phyloP scores from a whole-genome alignment of 2,113 vertebrate genomes.

The Psilopsiagon aurifrons region DNA sequence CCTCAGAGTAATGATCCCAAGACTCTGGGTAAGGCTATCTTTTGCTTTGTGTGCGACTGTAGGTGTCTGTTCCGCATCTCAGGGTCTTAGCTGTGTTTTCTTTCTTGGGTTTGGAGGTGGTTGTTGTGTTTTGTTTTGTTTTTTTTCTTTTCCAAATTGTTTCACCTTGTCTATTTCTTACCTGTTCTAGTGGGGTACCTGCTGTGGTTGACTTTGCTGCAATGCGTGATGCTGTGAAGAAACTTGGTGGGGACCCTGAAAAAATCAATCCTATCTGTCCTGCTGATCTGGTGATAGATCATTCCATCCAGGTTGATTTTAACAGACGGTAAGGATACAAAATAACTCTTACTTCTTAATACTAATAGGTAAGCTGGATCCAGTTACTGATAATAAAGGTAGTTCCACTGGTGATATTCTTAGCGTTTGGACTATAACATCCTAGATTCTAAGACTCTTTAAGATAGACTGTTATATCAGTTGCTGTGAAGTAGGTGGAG shows the following conservation, averaged over 20 bases:
- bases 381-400: background rate
- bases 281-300: slow-evolving; percentile 96
- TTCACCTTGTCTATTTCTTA: background rate
- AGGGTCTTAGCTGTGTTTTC: background rate
- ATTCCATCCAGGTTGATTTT: slow-evolving; percentile 98
- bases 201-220: slow-evolving; percentile 97
- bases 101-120: background rate
- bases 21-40: background rate
- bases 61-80: background rate
- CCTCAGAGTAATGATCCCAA: background rate
- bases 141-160: background rate
- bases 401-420: background rate
- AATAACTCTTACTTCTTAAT: background rate
- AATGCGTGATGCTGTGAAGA: slow-evolving; percentile 94
- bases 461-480: background rate
- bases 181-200: slow-evolving; percentile 87
- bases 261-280: slow-evolving; percentile 96
- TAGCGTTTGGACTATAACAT: background rate
- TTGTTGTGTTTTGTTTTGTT: background rate
- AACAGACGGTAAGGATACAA: slow-evolving; percentile 86
- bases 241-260: slow-evolving; percentile 90
- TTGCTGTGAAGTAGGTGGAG: background rate
- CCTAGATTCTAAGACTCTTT: background rate
- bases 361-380: background rate
- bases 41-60: background rate